Conservation (phyloP, 2,797 vertebrate genomes). For the Prunella strophiata region DNA sequence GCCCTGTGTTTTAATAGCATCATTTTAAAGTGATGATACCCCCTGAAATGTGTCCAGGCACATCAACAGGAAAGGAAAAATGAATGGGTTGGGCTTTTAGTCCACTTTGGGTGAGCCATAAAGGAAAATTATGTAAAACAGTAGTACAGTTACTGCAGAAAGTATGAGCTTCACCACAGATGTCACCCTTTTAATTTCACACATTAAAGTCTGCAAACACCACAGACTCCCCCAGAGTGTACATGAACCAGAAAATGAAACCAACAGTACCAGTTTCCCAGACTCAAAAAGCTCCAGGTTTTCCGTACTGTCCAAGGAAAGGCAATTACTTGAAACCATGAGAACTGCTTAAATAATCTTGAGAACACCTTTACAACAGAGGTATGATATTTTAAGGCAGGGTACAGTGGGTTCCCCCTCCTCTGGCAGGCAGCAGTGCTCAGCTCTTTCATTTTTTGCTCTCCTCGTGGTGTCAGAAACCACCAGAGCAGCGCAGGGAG, state of each 20-base stretch:
- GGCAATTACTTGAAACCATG: background rate
- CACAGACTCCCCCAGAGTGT: background rate
- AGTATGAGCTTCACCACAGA: background rate
- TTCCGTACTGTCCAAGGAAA: background rate
- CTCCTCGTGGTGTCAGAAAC: constrained; percentile 9
- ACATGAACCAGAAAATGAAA: background rate
- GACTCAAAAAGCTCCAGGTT: background rate
- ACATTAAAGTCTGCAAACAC: background rate
- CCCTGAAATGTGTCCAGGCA: constrained; percentile 36
- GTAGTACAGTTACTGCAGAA: background rate
- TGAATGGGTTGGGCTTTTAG: background rate
- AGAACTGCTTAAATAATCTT: background rate
- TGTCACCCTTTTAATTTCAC: background rate
- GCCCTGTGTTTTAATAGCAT: background rate
- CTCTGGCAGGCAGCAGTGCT: background rate
- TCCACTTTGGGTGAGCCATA: background rate
- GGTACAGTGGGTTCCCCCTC: background rate
- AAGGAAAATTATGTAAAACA: background rate
- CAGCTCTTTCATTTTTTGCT: constrained; percentile 31
- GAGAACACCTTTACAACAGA: background rate
- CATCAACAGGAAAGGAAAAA: constrained; percentile 44
- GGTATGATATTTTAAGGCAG: background rate
- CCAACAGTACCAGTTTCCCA: background rate
- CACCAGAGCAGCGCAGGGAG: background rate
- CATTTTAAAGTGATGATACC: constrained; percentile 5